Evolutionary conservation across 2,113 vertebrate genomes (phyloP).

Genomic region (Melierax canorus): DNA sequence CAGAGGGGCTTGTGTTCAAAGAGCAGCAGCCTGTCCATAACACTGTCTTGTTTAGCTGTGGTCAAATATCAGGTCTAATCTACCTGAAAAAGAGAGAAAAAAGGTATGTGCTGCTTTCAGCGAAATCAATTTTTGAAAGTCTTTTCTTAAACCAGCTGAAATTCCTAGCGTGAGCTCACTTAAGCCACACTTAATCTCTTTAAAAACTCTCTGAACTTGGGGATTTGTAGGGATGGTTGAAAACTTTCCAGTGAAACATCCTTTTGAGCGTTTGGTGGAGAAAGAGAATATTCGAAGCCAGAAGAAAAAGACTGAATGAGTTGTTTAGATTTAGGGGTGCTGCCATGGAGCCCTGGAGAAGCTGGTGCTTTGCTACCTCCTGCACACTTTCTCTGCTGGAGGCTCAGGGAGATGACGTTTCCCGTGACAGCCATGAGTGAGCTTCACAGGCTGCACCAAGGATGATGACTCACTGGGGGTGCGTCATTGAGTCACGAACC

Average conservation of each 20-base stretch:
- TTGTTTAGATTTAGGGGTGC: not conserved
- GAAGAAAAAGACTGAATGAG: not conserved
- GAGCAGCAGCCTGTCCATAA: not conserved
- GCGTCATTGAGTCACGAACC: fast-evolving
- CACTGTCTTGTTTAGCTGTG: not conserved
- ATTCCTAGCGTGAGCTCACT: not conserved
- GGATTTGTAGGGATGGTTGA: not conserved
- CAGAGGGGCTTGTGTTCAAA: not conserved
- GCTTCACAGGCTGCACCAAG: not conserved
- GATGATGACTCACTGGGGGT: not conserved
- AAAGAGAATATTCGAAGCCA: not conserved
- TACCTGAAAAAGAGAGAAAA: not conserved
- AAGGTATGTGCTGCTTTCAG: not conserved
- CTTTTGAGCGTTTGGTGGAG: not conserved
- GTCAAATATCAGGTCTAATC: not conserved
- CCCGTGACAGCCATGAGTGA: fast-evolving
- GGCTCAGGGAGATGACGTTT: not conserved
- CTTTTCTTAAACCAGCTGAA: not conserved
- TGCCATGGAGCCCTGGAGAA: not conserved
- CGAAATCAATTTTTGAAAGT: not conserved
- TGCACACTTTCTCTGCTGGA: not conserved
- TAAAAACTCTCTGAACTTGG: not conserved
- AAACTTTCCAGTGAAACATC: not conserved
- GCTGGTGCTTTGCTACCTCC: not conserved
- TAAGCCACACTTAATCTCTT: constrained; percentile 1